These are phyloP conservation scores for Carcharodon carcharias DNA, from an alignment of 2,797 vertebrate genomes.

Conservation along the genomic window DNA sequence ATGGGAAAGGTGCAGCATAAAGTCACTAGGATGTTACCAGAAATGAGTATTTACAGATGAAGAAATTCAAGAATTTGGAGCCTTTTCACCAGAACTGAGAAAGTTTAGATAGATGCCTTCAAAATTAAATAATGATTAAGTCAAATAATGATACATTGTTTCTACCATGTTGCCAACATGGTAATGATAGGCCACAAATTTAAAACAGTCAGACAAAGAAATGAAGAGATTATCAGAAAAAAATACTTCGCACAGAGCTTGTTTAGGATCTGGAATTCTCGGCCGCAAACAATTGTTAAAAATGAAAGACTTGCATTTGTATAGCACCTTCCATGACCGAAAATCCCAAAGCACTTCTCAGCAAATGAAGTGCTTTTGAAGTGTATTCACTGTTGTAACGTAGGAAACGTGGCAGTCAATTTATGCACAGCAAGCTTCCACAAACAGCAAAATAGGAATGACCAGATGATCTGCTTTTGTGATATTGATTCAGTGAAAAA, in stretches of 20 bases:
- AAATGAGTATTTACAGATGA: neutral
- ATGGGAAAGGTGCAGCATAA: neutral
- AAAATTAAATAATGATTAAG: neutral
- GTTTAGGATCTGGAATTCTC: neutral
- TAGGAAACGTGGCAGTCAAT: too few species aligned
- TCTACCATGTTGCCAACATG: neutral
- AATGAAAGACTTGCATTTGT: neutral
- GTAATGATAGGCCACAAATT: neutral
- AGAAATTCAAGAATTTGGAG: neutral
- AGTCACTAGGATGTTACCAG: neutral
- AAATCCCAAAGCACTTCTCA: neutral
- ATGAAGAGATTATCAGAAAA: neutral
- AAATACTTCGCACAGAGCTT: neutral
- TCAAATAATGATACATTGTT: neutral
- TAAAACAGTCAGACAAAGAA: neutral
- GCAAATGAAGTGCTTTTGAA: neutral
- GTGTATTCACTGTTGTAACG: neutral
- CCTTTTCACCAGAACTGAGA: neutral
- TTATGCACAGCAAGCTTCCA: too few species aligned
- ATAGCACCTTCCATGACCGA: too few species aligned
- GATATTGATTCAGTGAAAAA: too few species aligned
- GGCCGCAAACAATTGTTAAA: neutral
- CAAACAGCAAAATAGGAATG: too few species aligned
- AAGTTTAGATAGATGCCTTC: neutral
- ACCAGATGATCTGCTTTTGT: too few species aligned